Evolutionary conservation across 1,140 invertebrate genomes (phyloP).

Genomic region (Drosophila persimilis): DNA sequence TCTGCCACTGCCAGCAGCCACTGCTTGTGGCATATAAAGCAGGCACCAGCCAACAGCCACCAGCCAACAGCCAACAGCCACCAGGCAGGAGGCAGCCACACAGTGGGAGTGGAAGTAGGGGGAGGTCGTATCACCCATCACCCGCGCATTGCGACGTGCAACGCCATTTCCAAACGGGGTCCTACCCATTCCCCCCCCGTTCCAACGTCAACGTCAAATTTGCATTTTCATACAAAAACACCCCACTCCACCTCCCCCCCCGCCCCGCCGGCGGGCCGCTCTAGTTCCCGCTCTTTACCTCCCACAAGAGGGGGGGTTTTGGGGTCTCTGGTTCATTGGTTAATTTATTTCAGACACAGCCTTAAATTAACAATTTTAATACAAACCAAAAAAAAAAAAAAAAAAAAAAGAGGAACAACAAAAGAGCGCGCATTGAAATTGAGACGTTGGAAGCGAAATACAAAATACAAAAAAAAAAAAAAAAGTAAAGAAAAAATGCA

Average conservation of each 20-base stretch:
- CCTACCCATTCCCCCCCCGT: neutral
- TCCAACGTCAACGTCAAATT: neutral
- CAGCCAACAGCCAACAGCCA: slow-evolving; percentile 30
- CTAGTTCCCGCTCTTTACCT: no score
- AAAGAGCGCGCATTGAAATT: slow-evolving; percentile 72
- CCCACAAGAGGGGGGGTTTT: neutral
- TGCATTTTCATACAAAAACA: slow-evolving; percentile 5
- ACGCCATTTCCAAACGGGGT: slow-evolving; percentile 40
- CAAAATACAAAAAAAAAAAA: slow-evolving; percentile 21
- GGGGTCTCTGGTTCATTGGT: slow-evolving; percentile 60
- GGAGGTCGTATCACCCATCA: slow-evolving; percentile 13
- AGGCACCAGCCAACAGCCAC: slow-evolving; percentile 39
- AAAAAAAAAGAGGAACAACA: slow-evolving; percentile 51
- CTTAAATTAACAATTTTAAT: slow-evolving; percentile 81
- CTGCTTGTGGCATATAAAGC: slow-evolving; percentile 73
- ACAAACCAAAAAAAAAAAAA: slow-evolving; percentile 42
- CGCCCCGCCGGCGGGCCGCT: no score
- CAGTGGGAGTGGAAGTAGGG: neutral
- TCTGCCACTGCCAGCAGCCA: slow-evolving; percentile 38
- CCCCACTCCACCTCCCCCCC: no score
- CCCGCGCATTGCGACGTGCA: slow-evolving; percentile 29
- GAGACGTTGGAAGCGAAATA: slow-evolving; percentile 59
- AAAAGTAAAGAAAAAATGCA: slow-evolving; percentile 20
- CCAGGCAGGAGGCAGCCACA: slow-evolving; percentile 3
- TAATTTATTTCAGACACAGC: slow-evolving; percentile 74